Evolutionary conservation across 2,888 invertebrate species (phyloP).

Genomic region (Trachelus tabidus): DNA sequence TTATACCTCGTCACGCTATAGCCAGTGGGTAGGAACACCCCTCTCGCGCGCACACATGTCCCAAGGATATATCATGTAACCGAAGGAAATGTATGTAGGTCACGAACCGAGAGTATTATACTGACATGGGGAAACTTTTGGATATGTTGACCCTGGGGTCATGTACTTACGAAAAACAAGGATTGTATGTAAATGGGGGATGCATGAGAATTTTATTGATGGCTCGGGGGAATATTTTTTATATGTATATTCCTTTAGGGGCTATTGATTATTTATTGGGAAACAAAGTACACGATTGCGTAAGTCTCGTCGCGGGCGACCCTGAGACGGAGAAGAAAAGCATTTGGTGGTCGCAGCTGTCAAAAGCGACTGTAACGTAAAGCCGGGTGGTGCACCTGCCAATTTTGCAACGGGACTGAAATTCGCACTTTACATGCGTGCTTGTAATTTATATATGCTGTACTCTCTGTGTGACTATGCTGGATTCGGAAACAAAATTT

Average conservation of each 20-base stretch:
- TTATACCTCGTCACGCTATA: conserved; percentile 51
- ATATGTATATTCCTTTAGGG: neutral
- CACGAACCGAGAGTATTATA: conserved; percentile 20
- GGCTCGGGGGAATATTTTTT: neutral
- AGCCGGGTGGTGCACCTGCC: neutral
- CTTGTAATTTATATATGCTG: neutral
- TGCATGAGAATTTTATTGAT: neutral
- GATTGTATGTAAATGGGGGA: neutral
- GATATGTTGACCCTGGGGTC: neutral
- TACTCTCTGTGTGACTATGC: neutral
- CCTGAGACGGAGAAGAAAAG: neutral
- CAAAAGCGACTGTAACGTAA: neutral
- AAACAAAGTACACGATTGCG: neutral
- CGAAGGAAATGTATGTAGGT: conserved; percentile 20
- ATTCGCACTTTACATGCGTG: neutral
- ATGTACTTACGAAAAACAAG: neutral
- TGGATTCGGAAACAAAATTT: neutral
- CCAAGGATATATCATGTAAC: neutral
- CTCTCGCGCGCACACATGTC: conserved; percentile 43
- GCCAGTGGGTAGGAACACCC: conserved; percentile 40
- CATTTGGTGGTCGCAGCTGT: neutral
- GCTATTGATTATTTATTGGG: neutral
- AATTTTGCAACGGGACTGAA: neutral
- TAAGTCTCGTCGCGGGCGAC: neutral
- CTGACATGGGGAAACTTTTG: neutral